phyloP scores from a whole-genome alignment of 2,888 invertebrate species.

The Lycocerus yunnanus region DNA sequence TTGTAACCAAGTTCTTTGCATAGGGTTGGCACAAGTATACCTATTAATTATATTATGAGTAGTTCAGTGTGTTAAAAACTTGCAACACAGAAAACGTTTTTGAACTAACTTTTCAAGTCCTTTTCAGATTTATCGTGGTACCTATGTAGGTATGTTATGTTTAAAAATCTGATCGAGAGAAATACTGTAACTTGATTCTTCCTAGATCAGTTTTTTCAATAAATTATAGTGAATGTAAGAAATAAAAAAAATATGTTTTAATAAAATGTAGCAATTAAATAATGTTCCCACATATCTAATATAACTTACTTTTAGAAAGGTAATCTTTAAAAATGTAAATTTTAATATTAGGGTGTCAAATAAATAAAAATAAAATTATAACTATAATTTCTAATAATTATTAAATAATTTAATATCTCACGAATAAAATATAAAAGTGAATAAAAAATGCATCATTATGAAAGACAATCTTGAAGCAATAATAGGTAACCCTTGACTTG shows the following conservation, averaged over 20 bases:
- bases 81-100: no score
- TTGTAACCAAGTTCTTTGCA: no score
- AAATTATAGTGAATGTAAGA: neutral
- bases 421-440: slow-evolving; percentile 21
- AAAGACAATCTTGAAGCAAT: slow-evolving; percentile 31
- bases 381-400: slow-evolving; percentile 14
- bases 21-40: no score
- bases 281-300: neutral
- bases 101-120: no score
- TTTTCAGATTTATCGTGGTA: no score
- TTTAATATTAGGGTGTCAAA: slow-evolving; percentile 9
- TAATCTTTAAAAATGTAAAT: neutral
- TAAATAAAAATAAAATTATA: slow-evolving; percentile 1
- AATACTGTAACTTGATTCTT: neutral
- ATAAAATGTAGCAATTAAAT: neutral
- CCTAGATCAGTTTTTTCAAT: neutral
- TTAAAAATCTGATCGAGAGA: neutral
- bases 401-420: slow-evolving; percentile 25
- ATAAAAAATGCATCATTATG: slow-evolving; percentile 27
- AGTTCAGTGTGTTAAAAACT: no score
- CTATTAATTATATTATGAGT: no score
- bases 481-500: slow-evolving; percentile 34
- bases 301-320: neutral
- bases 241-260: neutral
- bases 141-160: no score